Percentiles rank a stretch among this genome's conserved stretches.
phyloP scores from a whole-genome alignment of 2,113 vertebrate species.

The Girardinichthys multiradiatus region DNA sequence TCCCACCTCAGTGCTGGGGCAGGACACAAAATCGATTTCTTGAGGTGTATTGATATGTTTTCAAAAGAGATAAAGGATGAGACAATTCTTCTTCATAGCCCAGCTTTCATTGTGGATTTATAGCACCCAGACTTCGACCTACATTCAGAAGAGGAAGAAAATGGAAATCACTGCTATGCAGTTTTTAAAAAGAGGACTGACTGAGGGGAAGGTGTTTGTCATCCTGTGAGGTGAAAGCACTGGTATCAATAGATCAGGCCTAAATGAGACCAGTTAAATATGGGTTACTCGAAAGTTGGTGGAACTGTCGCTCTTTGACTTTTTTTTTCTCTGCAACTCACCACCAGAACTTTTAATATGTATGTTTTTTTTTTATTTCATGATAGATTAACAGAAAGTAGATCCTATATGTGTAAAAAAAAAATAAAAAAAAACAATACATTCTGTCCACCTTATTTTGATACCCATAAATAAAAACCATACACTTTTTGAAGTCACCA shows the following conservation, averaged over 20 bases:
- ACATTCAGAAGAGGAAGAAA: conserved; percentile 96
- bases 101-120: conserved; percentile 98
- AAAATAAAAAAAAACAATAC: no score
- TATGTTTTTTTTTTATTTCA: no score
- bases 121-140: conserved; percentile 97
- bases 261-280: neutral
- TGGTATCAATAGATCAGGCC: conserved; percentile 5
- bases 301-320: neutral
- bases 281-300: neutral
- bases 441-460: no score
- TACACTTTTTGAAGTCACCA: no score
- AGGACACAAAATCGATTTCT: neutral
- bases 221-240: neutral
- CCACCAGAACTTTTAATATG: no score
- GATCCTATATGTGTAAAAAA: no score
- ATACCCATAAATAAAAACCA: no score
- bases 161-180: conserved; percentile 94
- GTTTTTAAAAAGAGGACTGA: conserved; percentile 96
- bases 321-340: no score
- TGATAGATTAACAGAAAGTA: no score
- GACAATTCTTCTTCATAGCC: neutral
- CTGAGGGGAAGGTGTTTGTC: conserved; percentile 93
- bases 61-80: conserved; percentile 15
- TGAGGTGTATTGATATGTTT: neutral
- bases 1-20: neutral